Percentiles rank a stretch among this genome's conserved stretches.
These are phyloP conservation scores for Ladona fulva DNA, from an alignment of 1,140 invertebrate genomes.

Conservation along the genomic window DNA sequence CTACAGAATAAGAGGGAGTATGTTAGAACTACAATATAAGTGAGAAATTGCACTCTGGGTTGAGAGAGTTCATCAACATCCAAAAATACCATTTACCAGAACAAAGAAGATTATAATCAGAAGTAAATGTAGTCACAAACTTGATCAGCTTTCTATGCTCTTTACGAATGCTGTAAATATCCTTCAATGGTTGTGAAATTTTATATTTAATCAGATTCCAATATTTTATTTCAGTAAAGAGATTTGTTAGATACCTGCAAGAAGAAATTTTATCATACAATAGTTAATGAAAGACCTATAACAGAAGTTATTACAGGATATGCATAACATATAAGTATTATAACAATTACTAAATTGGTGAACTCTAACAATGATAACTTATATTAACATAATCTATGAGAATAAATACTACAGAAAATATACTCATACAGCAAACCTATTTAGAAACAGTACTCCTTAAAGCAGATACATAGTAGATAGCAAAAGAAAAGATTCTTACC, in stretches of 20 bases:
- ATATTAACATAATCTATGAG: not conserved
- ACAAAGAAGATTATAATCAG: constrained; percentile 49
- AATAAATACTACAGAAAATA: not conserved
- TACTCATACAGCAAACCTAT: too few species aligned
- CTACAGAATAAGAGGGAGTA: not conserved
- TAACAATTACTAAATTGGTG: constrained; percentile 11
- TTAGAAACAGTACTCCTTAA: too few species aligned
- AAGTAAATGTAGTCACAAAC: constrained; percentile 40
- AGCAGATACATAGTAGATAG: too few species aligned
- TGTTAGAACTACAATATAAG: constrained; percentile 24
- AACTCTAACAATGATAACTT: not conserved
- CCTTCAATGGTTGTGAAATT: constrained; percentile 49
- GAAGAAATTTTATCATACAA: constrained; percentile 13
- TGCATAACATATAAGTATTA: constrained; percentile 17
- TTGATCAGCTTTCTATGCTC: constrained; percentile 44
- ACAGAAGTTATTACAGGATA: constrained; percentile 1
- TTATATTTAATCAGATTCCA: constrained; percentile 57
- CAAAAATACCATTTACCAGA: constrained; percentile 66
- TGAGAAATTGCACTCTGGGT: constrained; percentile 57
- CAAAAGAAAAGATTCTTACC: too few species aligned
- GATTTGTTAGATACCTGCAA: constrained; percentile 42
- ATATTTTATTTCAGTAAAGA: constrained; percentile 57
- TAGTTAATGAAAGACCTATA: not conserved
- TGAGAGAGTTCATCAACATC: constrained; percentile 71
- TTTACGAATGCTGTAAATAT: constrained; percentile 35